A percentile compares a stretch with the other conserved stretches of the same genome.
phyloP scores from a whole-genome alignment of 2,113 vertebrate species.

The Gadus macrocephalus region DNA sequence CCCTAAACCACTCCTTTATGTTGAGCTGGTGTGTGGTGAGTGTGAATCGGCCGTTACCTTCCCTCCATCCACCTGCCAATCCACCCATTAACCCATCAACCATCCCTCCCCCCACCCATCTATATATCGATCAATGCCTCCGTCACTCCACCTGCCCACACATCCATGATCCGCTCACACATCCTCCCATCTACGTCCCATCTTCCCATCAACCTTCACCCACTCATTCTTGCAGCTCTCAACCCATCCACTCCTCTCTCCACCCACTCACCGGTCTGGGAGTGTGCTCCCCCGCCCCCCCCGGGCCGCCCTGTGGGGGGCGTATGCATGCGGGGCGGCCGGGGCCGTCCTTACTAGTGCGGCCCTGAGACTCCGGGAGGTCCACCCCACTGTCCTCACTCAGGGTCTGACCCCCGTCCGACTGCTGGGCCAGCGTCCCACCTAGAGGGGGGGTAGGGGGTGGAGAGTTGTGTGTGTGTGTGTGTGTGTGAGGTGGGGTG shows the following conservation, averaged over 20 bases:
- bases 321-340: constrained; percentile 70
- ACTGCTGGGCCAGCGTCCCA: constrained; percentile 89
- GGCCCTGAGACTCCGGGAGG: constrained; percentile 82
- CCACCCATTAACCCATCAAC: not conserved
- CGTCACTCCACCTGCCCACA: not conserved
- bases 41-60: no score
- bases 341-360: constrained; percentile 78
- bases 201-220: constrained; percentile 4
- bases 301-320: constrained; percentile 66
- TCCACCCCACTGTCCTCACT: constrained; percentile 98
- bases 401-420: constrained; percentile 92
- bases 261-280: constrained; percentile 84
- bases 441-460: constrained; percentile 66
- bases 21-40: no score
- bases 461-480: constrained; percentile 6
- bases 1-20: no score
- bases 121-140: not conserved
- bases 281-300: constrained; percentile 55
- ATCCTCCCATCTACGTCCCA: not conserved
- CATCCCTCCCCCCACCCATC: not conserved
- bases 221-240: not conserved
- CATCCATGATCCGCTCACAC: not conserved
- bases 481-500: not conserved
- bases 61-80: not conserved
- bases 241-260: not conserved